phyloP scores from a whole-genome alignment of 2,113 vertebrate genomes.

The Rallus limicola region DNA sequence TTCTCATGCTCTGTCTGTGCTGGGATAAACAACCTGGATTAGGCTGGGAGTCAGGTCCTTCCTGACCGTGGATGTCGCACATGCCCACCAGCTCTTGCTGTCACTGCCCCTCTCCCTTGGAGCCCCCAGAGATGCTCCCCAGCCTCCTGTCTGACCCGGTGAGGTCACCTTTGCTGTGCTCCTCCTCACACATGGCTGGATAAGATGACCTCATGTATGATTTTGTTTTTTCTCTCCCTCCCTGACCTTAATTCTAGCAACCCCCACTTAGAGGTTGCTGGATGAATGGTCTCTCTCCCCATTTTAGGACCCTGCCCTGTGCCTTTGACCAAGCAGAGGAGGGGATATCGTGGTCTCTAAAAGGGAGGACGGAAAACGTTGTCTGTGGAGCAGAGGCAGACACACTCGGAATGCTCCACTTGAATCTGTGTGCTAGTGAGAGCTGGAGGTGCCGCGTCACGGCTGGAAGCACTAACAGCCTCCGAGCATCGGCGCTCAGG shows the following conservation, averaged over 20 bases:
- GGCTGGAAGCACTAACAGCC: background rate
- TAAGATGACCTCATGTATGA: background rate
- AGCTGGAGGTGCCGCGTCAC: background rate
- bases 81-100: background rate
- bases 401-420: background rate
- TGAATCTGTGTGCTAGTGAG: background rate
- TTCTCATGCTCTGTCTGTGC: background rate
- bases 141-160: background rate
- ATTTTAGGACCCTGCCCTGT: background rate
- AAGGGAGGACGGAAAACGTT: background rate
- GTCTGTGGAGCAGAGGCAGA: background rate
- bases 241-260: constrained; percentile 48
- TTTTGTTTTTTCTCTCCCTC: background rate
- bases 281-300: background rate
- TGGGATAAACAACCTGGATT: background rate
- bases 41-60: background rate
- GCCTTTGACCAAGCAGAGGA: background rate
- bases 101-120: background rate
- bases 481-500: background rate
- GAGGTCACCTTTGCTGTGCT: background rate
- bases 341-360: background rate
- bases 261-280: constrained; percentile 21
- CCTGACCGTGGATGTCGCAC: fast-evolving
- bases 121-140: background rate
- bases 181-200: background rate